Percentiles rank a stretch among this genome's conserved stretches.
Evolutionary conservation across 2,113 vertebrate species (phyloP).

Genomic region (Otis tarda): DNA sequence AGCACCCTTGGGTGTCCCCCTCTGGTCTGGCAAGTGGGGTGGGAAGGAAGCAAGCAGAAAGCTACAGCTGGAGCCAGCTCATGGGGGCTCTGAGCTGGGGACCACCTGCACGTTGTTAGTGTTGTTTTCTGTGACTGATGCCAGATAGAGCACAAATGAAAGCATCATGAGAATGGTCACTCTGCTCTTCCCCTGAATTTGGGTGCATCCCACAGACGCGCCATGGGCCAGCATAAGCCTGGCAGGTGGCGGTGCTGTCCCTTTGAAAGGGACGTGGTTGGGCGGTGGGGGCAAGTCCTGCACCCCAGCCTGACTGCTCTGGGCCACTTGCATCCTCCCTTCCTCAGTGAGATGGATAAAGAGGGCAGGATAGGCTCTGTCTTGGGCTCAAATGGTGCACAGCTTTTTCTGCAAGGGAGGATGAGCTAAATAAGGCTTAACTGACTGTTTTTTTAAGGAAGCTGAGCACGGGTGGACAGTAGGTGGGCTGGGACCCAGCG

Average conservation of each 20-base stretch:
- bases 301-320: neutral
- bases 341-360: neutral
- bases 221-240: neutral
- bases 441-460: neutral
- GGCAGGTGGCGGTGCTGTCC: neutral
- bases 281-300: neutral
- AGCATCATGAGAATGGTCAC: rapidly evolving
- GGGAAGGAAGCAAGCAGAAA: neutral
- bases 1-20: neutral
- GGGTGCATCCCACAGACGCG: rapidly evolving
- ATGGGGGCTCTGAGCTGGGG: neutral
- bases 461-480: neutral
- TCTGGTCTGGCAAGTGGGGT: neutral
- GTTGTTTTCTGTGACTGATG: neutral
- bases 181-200: neutral
- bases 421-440: neutral
- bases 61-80: neutral
- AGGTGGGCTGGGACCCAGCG: neutral
- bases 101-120: rapidly evolving
- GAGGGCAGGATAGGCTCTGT: neutral
- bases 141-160: neutral
- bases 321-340: rapidly evolving
- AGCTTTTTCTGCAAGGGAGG: neutral
- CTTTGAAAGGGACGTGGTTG: neutral
- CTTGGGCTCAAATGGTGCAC: neutral